phyloP scores from a whole-genome alignment of 2,888 invertebrate species.

The Synanthedon formicaeformis region DNA sequence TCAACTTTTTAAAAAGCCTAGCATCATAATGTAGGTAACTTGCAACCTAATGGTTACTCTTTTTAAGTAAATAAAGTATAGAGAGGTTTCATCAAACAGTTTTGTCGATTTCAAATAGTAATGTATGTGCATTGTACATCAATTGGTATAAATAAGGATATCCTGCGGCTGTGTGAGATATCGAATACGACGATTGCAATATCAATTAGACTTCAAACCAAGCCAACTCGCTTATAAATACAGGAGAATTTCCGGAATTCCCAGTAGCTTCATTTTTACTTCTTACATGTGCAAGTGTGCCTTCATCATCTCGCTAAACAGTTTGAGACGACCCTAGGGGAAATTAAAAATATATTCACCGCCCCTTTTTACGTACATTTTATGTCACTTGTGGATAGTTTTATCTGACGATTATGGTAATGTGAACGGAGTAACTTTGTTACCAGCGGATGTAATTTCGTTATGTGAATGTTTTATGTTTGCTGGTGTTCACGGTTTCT shows the following conservation, averaged over 20 bases:
- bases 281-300: not conserved
- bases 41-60: no score
- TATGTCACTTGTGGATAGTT: conserved; percentile 1
- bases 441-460: not conserved
- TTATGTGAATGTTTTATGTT: not conserved
- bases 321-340: conserved; percentile 1
- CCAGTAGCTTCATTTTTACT: not conserved
- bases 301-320: not conserved
- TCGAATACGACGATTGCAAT: not conserved
- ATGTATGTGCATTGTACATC: not conserved
- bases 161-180: not conserved
- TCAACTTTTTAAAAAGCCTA: no score
- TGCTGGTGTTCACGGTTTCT: no score
- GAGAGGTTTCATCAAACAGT: no score
- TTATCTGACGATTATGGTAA: not conserved
- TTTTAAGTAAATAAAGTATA: no score
- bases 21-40: no score
- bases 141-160: not conserved
- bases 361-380: conserved; percentile 1
- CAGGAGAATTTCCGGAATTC: not conserved
- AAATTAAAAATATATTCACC: conserved; percentile 14
- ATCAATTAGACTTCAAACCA: not conserved
- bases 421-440: not conserved
- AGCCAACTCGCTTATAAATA: not conserved
- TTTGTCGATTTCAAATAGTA: no score